Conservation (phyloP, 1,140 invertebrate genomes). For the Eurosta solidaginis region DNA sequence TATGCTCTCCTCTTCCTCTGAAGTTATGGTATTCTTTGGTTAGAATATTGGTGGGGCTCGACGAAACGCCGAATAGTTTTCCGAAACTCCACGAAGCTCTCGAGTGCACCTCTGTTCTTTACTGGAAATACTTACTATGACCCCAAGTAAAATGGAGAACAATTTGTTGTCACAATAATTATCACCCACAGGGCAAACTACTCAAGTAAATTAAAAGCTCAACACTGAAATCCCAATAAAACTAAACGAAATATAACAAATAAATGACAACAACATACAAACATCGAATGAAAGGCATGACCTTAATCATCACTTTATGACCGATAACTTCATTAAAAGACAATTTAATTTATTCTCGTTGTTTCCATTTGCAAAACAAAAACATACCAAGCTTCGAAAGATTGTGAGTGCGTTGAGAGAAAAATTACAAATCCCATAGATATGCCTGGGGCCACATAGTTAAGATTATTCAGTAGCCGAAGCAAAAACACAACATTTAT, state of each 20-base stretch:
- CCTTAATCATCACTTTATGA: constrained; percentile 13
- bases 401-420: not conserved
- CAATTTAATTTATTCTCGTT: constrained; percentile 14
- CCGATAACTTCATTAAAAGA: constrained; percentile 23
- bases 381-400: not conserved
- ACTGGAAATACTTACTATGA: not conserved
- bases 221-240: not conserved
- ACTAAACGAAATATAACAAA: not conserved
- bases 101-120: too few relatives aligned
- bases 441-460: not conserved
- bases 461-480: not conserved
- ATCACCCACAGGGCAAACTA: constrained; percentile 10
- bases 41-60: too few relatives aligned
- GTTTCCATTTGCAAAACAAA: not conserved
- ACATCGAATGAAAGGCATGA: not conserved
- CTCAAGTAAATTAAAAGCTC: not conserved
- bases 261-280: not conserved
- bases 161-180: not conserved
- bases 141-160: not conserved
- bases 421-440: not conserved
- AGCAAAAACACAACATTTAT: not conserved
- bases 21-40: too few relatives aligned
- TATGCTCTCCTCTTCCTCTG: too few relatives aligned
- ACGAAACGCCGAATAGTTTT: too few relatives aligned
- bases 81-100: too few relatives aligned